Evolutionary conservation across 2,888 invertebrate species (phyloP), one percentile per base, ranked within the genome.

Genomic region (Candidula unifasciata): DNA sequence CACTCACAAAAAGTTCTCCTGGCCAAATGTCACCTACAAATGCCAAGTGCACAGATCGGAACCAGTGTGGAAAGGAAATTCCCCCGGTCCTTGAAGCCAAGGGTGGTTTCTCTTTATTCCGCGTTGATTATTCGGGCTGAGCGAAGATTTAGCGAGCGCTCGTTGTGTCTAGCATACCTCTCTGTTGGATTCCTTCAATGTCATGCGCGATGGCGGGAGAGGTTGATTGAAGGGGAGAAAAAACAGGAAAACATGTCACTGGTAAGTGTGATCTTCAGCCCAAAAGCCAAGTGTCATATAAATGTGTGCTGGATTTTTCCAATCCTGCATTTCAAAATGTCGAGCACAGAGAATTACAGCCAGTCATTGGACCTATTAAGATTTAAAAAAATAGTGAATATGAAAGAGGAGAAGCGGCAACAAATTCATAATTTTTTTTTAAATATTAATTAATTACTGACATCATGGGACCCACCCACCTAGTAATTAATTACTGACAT

Each of bases 31-130:
- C 69, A 69, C 24, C 35, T 21, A 18, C 35, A 69, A 69, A 69
- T 37, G 37, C 69, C 35, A 69, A 69, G 21, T 35, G 69, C 35
- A 69, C 35, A 69, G 21, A 21, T 69, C 69, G 16, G 21, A 37
- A 24, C 69, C 69, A 1, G 35, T 21, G 35, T 69, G 69, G 33
- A 69, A 69, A 24, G 24, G n/a, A n/a, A n/a, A n/a, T n/a, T n/a
- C 18, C 35, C 69, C 33, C 16, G 69, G 33, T 33, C 33, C 69
- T 24, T 35, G 69, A 35, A 35, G 35, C 8, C 37, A 35, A 69
- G 33, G 69, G 35, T 35, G 69, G 69, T 69, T 69, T 21, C 69
- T 69, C 69, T 69, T n/a, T 35, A 69, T 69, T 69, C 35, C 69
- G 13, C 35, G 35, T 69, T 69, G 69, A 69, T 69, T 69, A 69